These are phyloP conservation scores for Myotis brandtii DNA, from an alignment of 2,113 vertebrate genomes.

Conservation along the genomic window DNA sequence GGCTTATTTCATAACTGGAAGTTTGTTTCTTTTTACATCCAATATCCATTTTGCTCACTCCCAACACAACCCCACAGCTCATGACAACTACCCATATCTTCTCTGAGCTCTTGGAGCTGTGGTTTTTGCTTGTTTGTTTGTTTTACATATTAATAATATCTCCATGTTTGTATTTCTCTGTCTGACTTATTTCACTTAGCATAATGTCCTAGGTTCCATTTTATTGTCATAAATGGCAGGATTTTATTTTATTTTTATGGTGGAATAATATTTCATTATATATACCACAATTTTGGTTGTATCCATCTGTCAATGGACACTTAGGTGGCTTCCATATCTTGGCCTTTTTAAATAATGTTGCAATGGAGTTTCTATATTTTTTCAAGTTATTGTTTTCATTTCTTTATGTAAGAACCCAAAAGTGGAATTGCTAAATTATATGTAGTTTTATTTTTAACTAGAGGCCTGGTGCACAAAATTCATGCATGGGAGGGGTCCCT, in stretches of 20 bases:
- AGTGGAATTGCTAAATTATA: neutral
- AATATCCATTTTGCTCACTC: neutral
- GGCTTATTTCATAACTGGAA: neutral
- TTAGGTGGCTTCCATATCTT: neutral
- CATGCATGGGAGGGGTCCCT: no score
- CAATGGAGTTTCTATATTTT: neutral
- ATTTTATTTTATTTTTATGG: neutral
- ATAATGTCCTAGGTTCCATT: neutral
- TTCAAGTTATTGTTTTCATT: neutral
- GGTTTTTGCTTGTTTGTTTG: neutral
- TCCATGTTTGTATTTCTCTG: neutral
- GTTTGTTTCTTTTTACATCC: neutral
- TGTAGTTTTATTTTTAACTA: neutral
- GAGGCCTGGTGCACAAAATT: no score
- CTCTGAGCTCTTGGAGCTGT: neutral
- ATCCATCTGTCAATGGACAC: neutral
- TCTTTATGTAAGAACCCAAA: neutral
- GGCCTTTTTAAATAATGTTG: neutral
- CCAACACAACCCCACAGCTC: neutral
- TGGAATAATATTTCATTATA: neutral
- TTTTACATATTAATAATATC: neutral
- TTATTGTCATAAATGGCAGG: neutral
- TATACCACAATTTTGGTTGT: neutral
- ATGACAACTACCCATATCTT: neutral
- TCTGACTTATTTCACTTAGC: neutral